Evolutionary conservation across 2,797 vertebrate genomes (phyloP), one percentile per base, ranked within the genome.

Genomic region (Telmatherina bonti): DNA sequence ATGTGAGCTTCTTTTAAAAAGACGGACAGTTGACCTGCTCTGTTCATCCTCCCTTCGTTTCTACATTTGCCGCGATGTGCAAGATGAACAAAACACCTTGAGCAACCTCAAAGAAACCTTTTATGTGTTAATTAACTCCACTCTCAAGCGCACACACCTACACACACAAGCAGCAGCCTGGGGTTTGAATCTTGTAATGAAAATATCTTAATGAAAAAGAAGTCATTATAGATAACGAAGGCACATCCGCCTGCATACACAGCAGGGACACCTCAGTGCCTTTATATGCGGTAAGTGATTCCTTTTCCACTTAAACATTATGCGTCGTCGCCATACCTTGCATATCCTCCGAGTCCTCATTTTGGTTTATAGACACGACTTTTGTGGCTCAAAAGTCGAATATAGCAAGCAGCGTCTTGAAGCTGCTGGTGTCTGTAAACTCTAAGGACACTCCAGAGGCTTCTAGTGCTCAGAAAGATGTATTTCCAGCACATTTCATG

Each of bases 201-300:
- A 73, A 81, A 75, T 47, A 72, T 74, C 55, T 52, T 51, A 69
- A 72, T 72, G 78, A 69, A 62, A 63, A 63, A 53, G 13, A 78
- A 80, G 72, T 78, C 35, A 78, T 82, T 76, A 76, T 47, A 82
- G 79, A 82, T 76, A 81, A 71, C 12, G 20, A 55, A 0, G 35
- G 55, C 59, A 16, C 41, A 49, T 45, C 35, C 43, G 16, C 43
- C 43, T 18, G 16, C 58, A 1, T 31, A 2, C 60, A 33, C 33
- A 49, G 22, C 49, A 51, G 24, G 49, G 22, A 51, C 49, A 51
- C 49, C 12, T 47, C 20, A n/a, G 45, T 9, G 63, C 43, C 54
- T 75, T 63, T 29, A 58, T 22, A 24, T 55, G 12, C 41, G 30
- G n/a, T 59, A 45, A 59, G 41, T 62, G 5, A 45, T 36, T 52